phyloP scores from a whole-genome alignment of 2,797 vertebrate genomes.

The Peromyscus nudipes region DNA sequence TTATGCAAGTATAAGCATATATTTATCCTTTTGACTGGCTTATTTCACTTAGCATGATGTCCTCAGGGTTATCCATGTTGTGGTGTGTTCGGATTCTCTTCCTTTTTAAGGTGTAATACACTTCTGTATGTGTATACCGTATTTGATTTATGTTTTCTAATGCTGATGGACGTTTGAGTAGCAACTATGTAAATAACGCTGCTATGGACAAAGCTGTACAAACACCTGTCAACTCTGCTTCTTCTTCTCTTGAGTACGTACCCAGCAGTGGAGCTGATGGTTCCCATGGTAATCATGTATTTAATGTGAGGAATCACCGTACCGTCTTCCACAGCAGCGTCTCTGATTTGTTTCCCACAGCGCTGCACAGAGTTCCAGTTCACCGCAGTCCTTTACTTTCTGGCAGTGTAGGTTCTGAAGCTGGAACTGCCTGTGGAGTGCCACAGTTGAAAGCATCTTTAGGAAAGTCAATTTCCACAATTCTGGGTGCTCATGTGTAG shows the following conservation, averaged over 20 bases:
- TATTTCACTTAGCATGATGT: constrained; percentile 18
- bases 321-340: not conserved
- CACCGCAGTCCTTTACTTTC: not conserved
- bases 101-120: constrained; percentile 1
- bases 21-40: not conserved
- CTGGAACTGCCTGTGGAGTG: not conserved
- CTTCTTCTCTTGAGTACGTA: not conserved
- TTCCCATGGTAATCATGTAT: not conserved
- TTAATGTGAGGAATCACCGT: not conserved
- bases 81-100: not conserved
- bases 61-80: not conserved
- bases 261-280: constrained; percentile 17
- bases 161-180: not conserved
- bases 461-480: constrained; percentile 34
- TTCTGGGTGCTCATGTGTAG: constrained; percentile 22
- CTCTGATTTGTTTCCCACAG: not conserved
- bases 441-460: not conserved
- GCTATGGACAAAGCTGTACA: constrained; percentile 10
- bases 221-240: constrained; percentile 18
- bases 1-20: not conserved
- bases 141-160: constrained; percentile 30
- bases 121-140: not conserved
- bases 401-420: constrained; percentile 27
- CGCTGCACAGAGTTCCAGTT: not conserved
- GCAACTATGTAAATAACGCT: not conserved